A percentile compares a stretch with the other conserved stretches of the same genome.
Conservation (phyloP, 2,797 vertebrate genomes). For the Crenuchus spilurus region DNA sequence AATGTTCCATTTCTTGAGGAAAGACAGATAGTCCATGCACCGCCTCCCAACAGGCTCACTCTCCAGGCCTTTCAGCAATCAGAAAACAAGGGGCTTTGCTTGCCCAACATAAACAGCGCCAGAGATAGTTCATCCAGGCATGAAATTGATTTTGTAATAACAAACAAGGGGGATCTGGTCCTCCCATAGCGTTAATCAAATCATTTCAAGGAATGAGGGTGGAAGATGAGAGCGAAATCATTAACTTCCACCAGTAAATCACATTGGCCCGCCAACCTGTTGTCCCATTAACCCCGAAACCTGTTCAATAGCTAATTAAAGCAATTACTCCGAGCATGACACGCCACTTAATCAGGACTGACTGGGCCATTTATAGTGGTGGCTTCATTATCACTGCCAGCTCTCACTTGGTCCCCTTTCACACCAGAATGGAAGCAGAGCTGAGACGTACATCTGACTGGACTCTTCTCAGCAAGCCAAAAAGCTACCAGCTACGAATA, state of each 20-base stretch:
- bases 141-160: slow-evolving; percentile 99
- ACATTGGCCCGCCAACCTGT: slow-evolving; percentile 85
- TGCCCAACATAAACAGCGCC: slow-evolving; percentile 74
- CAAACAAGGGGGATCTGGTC: slow-evolving; percentile 91
- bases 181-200: slow-evolving; percentile 91
- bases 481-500: background rate
- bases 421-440: background rate
- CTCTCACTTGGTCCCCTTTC: slow-evolving; percentile 49
- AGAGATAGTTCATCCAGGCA: slow-evolving; percentile 88
- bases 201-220: slow-evolving; percentile 89
- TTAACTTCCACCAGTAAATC: slow-evolving; percentile 92
- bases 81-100: background rate
- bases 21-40: slow-evolving; percentile 63
- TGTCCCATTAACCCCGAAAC: slow-evolving; percentile 91
- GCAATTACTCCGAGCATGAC: slow-evolving; percentile 89
- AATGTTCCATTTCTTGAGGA: slow-evolving; percentile 37
- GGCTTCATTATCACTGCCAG: slow-evolving; percentile 80
- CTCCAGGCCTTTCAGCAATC: no score
- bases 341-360: slow-evolving; percentile 83
- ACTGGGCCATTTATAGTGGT: slow-evolving; percentile 76
- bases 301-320: slow-evolving; percentile 95
- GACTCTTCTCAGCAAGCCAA: slow-evolving; percentile 2
- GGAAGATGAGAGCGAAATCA: slow-evolving; percentile 93
- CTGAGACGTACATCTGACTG: background rate
- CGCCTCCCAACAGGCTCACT: slow-evolving; percentile 14